These are phyloP conservation scores for Calidris pugnax DNA, from an alignment of 2,113 vertebrate genomes.

Conservation along the genomic window DNA sequence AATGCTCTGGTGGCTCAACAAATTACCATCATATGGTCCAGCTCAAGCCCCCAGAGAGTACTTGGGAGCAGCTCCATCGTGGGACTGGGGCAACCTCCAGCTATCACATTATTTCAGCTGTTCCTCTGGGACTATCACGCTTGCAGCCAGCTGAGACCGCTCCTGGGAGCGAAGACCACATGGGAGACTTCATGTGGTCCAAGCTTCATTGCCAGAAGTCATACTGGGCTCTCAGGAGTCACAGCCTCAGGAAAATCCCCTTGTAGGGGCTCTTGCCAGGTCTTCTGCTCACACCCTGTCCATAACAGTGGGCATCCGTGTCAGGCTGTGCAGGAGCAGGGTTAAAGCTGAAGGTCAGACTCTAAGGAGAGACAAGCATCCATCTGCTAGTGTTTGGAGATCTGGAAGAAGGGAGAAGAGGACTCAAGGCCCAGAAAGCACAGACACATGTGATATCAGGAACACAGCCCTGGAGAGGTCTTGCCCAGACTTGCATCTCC, in stretches of 20 bases:
- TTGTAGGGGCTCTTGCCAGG: background rate
- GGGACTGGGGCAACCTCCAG: background rate
- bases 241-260: background rate
- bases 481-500: background rate
- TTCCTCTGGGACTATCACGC: background rate
- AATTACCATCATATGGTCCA: background rate
- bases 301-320: accelerated
- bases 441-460: background rate
- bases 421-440: background rate
- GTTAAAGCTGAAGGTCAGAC: background rate
- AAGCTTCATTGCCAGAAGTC: background rate
- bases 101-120: background rate
- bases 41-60: background rate
- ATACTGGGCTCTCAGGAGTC: background rate
- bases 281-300: background rate
- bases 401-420: background rate
- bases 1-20: background rate
- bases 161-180: background rate
- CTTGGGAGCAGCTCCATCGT: background rate
- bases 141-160: background rate
- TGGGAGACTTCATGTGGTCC: background rate
- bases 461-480: background rate
- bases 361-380: background rate
- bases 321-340: background rate
- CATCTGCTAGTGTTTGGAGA: background rate